These are phyloP conservation scores for Ceyx melanurus DNA, from an alignment of 2,113 vertebrate genomes.

Conservation along the genomic window DNA sequence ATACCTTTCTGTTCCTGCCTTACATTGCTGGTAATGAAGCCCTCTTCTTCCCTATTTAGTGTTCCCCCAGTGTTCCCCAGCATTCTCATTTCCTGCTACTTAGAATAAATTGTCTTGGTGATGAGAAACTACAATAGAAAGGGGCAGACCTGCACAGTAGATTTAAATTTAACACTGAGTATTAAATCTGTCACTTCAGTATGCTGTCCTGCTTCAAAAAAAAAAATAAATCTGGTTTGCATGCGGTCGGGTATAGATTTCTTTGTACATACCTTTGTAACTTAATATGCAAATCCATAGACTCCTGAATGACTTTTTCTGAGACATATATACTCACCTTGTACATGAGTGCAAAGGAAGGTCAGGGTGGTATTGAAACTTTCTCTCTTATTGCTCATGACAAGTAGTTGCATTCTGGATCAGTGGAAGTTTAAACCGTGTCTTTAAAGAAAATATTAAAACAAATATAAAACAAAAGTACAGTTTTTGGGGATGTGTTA, in stretches of 20 bases:
- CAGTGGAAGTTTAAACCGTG: background rate
- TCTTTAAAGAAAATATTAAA: background rate
- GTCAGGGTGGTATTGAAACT: background rate
- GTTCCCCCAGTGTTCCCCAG: background rate
- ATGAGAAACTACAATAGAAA: background rate
- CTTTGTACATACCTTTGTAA: background rate
- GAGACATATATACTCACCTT: background rate
- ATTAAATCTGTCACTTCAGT: background rate
- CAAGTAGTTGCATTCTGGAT: background rate
- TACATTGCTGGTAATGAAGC: background rate
- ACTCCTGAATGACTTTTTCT: background rate
- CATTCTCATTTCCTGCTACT: background rate
- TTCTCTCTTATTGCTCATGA: background rate
- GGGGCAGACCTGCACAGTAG: background rate
- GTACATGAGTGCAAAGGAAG: rapidly evolving
- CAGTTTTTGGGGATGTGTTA: background rate
- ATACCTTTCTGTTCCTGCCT: background rate
- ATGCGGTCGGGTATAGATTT: background rate
- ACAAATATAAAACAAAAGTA: background rate
- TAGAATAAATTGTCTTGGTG: background rate
- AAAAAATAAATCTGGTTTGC: background rate
- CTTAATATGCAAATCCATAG: background rate
- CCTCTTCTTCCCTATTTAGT: background rate
- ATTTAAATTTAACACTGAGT: background rate
- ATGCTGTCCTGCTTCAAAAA: background rate